Conservation (phyloP, 2,888 invertebrate species). For the Rapana venosa region DNA sequence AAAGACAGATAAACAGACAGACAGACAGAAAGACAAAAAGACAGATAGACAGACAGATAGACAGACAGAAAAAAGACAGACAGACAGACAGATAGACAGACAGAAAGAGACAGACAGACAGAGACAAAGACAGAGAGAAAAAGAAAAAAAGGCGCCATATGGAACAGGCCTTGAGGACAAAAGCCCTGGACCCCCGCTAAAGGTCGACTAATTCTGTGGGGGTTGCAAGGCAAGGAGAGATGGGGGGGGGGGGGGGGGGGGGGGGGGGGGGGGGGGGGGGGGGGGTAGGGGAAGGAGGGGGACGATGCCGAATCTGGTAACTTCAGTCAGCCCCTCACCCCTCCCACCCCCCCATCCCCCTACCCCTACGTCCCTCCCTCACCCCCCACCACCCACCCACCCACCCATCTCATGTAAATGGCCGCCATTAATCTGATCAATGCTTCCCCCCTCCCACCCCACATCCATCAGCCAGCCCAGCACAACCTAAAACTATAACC, state of each 20-base stretch:
- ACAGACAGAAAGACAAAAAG: too few relatives aligned
- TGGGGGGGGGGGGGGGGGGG: not conserved
- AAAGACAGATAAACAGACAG: too few relatives aligned
- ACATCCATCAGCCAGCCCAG: not conserved
- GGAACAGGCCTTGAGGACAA: not conserved
- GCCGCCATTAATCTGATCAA: slow-evolving; percentile 50
- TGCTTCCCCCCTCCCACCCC: slow-evolving; percentile 42
- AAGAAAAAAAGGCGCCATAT: not conserved
- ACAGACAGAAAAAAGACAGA: too few relatives aligned
- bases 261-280: not conserved
- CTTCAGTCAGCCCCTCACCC: slow-evolving; percentile 16
- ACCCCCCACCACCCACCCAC: slow-evolving; percentile 36
- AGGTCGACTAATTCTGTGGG: slow-evolving; percentile 30
- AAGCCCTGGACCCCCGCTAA: not conserved
- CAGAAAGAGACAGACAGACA: too few relatives aligned
- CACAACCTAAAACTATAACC: too few relatives aligned
- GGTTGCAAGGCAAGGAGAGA: not conserved
- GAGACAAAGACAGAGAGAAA: too few relatives aligned
- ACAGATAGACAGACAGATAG: too few relatives aligned
- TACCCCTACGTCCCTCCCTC: slow-evolving; percentile 16
- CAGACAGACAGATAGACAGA: too few relatives aligned
- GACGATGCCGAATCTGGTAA: not conserved
- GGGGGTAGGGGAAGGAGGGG: not conserved
- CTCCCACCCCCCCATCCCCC: slow-evolving; percentile 27
- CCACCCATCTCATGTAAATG: slow-evolving; percentile 44